Evolutionary conservation across 2,113 vertebrate species (phyloP).

Genomic region (Sphaerodactylus townsendi): DNA sequence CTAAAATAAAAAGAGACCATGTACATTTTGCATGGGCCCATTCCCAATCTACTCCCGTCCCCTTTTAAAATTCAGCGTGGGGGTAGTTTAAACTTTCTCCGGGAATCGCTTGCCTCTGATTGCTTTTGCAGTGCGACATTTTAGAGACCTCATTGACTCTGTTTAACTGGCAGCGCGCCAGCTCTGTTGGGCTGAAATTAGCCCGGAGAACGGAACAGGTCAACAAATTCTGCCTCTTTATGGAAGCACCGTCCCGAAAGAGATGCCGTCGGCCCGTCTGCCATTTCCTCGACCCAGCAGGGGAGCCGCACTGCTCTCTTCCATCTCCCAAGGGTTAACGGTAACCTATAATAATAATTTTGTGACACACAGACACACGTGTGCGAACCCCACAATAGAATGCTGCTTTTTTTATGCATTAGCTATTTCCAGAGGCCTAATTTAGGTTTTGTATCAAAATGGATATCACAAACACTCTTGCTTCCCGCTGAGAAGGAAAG

Average conservation of each 20-base stretch:
- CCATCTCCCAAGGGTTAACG: conserved; percentile 79
- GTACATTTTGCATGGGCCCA: no score
- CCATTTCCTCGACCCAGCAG: conserved; percentile 74
- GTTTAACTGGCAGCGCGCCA: conserved; percentile 66
- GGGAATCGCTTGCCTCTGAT: neutral
- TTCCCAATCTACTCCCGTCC: no score
- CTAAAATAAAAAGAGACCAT: no score
- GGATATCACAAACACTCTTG: conserved; percentile 74
- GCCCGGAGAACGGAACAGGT: conserved; percentile 66
- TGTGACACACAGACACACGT: conserved; percentile 53
- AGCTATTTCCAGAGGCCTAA: conserved; percentile 81
- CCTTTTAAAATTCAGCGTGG: neutral
- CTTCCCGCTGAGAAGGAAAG: conserved; percentile 76
- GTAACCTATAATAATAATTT: conserved; percentile 83
- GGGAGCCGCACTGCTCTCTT: conserved; percentile 70
- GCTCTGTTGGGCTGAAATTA: conserved; percentile 56
- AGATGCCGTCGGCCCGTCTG: conserved; percentile 59
- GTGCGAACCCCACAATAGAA: conserved; percentile 33
- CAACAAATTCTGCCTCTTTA: conserved; percentile 62
- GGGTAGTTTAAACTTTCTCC: neutral
- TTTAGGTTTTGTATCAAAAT: conserved; percentile 81
- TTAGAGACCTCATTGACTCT: conserved; percentile 29
- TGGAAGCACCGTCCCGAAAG: conserved; percentile 59
- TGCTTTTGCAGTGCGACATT: neutral
- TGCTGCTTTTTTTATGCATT: conserved; percentile 79